Conservation (phyloP, 2,113 vertebrate species). For the Muntiacus muntjak region DNA sequence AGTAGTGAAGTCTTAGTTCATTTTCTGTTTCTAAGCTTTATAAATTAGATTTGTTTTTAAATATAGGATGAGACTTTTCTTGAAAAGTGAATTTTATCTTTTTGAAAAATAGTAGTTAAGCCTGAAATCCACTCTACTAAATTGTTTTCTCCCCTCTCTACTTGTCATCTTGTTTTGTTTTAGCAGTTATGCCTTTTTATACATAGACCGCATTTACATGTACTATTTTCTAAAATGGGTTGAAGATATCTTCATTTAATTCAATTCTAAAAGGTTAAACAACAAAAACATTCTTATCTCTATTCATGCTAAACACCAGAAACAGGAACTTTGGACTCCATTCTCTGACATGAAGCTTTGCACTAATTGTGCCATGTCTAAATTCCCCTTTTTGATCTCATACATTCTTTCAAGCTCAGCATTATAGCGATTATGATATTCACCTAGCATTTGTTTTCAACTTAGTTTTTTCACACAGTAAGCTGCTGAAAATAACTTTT, state of each 20-base stretch:
- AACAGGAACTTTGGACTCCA: background rate
- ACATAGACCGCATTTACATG: background rate
- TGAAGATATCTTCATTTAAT: slow-evolving; percentile 11
- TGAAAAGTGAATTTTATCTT: background rate
- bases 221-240: background rate
- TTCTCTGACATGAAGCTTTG: background rate
- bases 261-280: background rate
- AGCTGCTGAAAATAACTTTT: background rate
- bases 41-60: background rate
- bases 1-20: background rate
- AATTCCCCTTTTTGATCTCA: background rate
- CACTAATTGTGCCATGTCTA: background rate
- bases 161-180: background rate
- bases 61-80: background rate
- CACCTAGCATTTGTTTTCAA: background rate
- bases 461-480: background rate
- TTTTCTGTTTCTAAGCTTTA: background rate
- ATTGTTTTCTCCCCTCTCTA: background rate
- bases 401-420: background rate
- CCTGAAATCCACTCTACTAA: background rate
- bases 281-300: background rate
- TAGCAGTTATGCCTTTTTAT: background rate
- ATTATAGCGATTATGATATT: background rate
- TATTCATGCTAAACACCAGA: background rate
- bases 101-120: background rate